Conservation (phyloP, 2,113 vertebrate genomes). For the Triplophysa siluroides region DNA sequence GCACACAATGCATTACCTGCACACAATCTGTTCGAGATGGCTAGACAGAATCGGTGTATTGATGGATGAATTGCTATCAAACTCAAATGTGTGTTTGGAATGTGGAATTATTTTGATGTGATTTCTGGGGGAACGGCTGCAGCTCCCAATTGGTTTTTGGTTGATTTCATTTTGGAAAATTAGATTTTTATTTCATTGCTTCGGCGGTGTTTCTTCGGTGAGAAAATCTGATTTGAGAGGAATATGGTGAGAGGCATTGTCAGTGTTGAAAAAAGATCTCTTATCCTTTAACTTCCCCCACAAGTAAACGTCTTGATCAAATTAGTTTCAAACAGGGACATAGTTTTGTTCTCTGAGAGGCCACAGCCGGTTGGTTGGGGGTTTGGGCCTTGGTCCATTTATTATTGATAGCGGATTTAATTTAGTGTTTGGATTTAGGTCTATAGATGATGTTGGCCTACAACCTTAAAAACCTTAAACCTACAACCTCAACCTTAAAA, state of each 20-base stretch:
- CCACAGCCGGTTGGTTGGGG: conserved; percentile 1
- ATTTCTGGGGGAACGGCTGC: conserved; percentile 51
- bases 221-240: conserved; percentile 55
- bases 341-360: background rate
- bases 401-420: background rate
- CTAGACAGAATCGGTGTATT: conserved; percentile 53
- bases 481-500: too few species aligned
- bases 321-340: conserved; percentile 27
- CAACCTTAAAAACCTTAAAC: too few species aligned
- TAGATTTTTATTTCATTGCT: conserved; percentile 63
- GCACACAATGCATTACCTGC: conserved; percentile 41
- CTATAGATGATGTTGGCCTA: background rate
- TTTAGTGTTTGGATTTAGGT: background rate
- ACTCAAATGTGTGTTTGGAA: conserved; percentile 55
- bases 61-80: conserved; percentile 63
- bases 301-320: conserved; percentile 34
- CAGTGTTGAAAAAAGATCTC: conserved; percentile 39
- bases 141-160: conserved; percentile 64
- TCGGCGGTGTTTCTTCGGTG: conserved; percentile 42
- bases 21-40: conserved; percentile 40
- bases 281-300: conserved; percentile 27
- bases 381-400: background rate
- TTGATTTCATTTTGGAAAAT: conserved; percentile 71
- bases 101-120: conserved; percentile 63
- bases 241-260: conserved; percentile 38